Percentiles rank a stretch among this genome's conserved stretches.
Conservation (phyloP, 2,113 vertebrate species). For the Heptranchias perlo region DNA sequence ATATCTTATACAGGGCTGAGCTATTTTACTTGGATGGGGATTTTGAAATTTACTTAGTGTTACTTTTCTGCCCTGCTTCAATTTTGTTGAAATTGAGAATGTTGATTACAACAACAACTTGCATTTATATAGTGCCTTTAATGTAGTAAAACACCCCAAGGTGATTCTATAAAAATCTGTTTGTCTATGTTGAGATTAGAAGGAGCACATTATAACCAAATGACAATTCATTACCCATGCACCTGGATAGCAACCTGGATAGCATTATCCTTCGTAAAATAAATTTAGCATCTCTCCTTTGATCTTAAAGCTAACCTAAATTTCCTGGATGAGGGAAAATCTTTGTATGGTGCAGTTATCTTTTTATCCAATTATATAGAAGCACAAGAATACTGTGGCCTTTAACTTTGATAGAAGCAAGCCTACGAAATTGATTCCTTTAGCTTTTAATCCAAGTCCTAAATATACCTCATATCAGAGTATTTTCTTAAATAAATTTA, state of each 20-base stretch:
- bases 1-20: no score
- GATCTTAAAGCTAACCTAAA: neutral
- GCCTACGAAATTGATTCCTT: neutral
- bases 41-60: no score
- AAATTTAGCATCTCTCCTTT: neutral
- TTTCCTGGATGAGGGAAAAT: neutral
- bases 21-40: no score
- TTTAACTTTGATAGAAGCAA: neutral
- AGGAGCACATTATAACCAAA: no score
- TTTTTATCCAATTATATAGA: neutral
- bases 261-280: neutral
- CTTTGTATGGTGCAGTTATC: neutral
- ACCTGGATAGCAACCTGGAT: neutral
- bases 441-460: neutral
- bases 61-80: no score
- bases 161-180: neutral
- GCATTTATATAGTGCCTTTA: no score
- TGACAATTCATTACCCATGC: neutral
- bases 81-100: no score
- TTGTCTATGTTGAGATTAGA: neutral
- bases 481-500: neutral
- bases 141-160: no score
- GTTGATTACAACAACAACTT: no score
- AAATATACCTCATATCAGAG: neutral
- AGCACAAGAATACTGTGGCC: neutral